Evolutionary conservation across 2,888 invertebrate genomes (phyloP), one percentile per base, ranked within the genome.

Genomic region (Andrena praecox): DNA sequence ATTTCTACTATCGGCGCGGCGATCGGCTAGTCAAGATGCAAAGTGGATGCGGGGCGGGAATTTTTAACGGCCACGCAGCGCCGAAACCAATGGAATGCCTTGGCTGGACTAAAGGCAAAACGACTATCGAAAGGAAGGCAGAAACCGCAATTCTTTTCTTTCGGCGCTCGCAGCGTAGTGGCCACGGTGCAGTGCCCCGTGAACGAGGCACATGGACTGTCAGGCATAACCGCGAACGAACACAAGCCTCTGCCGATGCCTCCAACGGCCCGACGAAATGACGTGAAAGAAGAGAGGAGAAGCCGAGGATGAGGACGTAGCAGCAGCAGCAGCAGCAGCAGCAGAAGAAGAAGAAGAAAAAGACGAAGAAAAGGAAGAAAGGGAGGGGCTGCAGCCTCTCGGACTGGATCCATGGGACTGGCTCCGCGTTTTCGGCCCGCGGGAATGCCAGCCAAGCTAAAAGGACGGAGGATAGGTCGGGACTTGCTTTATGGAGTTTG

Each of bases 371-470:
- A 70, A 52, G 31, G 66, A 70, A 56, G 77, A 70, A 56, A 70
- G 68, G 78, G 75, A 75, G 63, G 71, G 63, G 69, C 78, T 42
- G 73, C 54, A 64, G 72, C 42, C 42, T 84, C 82, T 27, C 64
- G 82, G 85, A 86, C 81, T 83, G 86, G 91, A 89, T 87, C 90
- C 88, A 84, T 85, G 86, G 87, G 88, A 87, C 87, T 84, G 89
- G 84, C 85, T 85, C 59, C 60, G 89, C 77, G 89, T 90, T 92
- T 92, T 92, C 90, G 92, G 92, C 90, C 92, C 84, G 89, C 90
- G 91, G 90, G 92, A 92, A 93, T 91, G 91, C 89, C 86, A 87
- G 91, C 87, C 88, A 87, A 85, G 89, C 83, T 66, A 84, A 73
- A 72, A 60, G 79, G 73, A 67, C 85, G 63, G 82, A 88, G 90